Base-by-base conservation (phyloP, 2,888 invertebrate species). In the Rhagium mordax region DNA sequence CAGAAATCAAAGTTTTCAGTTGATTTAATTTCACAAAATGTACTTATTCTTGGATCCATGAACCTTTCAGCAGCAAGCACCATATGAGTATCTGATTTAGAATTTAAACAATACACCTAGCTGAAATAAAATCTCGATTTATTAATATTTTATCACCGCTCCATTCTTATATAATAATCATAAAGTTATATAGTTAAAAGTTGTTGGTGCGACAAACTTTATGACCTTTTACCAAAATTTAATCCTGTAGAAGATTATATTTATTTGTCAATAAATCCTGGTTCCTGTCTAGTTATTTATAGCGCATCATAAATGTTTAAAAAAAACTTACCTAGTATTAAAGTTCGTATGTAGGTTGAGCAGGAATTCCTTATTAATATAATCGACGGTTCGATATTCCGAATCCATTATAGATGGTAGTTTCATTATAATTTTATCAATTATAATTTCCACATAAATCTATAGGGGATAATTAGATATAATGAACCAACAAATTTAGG, bases 401-500 rank as follows among this genome's bases (percentile, higher is more conserved):
- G 65, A 27, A 49, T 49, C n/a, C 49, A 64, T 64, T 64, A 64
- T 64, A 24, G 21, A 64, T 64, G 64, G 64, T 24, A 21, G 47
- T 65, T 65, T 65, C 51, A 59, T 68, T 51, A 68, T 48, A 48
- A 60, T 60, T 33, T 49, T 68, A 59, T 47, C 68, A 60, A 71
- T 71, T 71, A 71, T 71, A 66, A 49, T 51, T 66, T 71, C 51
- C 29, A 60, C 69, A 61, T 60, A 69, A 69, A 51, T 53, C 53
- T 70, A 61, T 20, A 8, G 41, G 33, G 10, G 61, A 70, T 70
- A 70, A 70, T 70, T 49, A 48, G 57, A 29, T 62, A 53, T 70
- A 70, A 70, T 62, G 70, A 70, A 48, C 53, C 29, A 62, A 70
- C 51, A 53, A 70, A 51, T 29, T 53, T 53, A 21, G 60, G 33